phyloP scores from a whole-genome alignment of 2,113 vertebrate species.

The Himantopus leucocephalus region DNA sequence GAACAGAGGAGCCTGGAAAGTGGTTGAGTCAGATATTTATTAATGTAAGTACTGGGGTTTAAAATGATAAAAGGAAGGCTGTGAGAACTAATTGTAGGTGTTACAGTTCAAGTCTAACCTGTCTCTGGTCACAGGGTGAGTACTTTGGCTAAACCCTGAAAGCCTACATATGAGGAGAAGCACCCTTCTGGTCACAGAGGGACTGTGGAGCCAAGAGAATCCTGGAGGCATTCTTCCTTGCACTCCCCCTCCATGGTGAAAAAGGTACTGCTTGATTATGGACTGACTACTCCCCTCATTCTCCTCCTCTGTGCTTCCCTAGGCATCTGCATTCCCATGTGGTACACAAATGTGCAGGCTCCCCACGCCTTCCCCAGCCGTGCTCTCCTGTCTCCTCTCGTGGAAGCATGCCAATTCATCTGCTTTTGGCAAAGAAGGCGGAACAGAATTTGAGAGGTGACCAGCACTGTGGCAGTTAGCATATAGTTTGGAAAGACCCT shows the following conservation, averaged over 20 bases:
- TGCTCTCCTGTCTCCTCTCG: background rate
- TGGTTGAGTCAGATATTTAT: background rate
- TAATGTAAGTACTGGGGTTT: background rate
- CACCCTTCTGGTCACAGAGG: background rate
- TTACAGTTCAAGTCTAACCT: background rate
- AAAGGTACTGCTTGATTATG: background rate
- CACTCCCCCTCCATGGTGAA: background rate
- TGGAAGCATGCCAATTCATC: background rate
- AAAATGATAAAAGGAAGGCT: background rate
- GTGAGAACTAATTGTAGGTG: background rate
- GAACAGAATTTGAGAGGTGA: background rate
- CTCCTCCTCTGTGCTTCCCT: background rate
- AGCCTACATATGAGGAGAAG: background rate
- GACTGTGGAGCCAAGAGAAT: background rate
- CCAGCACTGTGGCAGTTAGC: background rate
- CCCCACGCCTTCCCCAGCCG: background rate
- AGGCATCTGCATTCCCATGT: conserved; percentile 36
- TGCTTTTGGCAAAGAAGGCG: background rate
- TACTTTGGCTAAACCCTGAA: background rate
- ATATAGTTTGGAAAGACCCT: background rate
- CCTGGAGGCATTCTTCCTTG: background rate
- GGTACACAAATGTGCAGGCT: conserved; percentile 37
- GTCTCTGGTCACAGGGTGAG: background rate
- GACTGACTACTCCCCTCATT: background rate
- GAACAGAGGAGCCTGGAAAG: background rate